Percentiles rank a stretch among this genome's conserved stretches.
Evolutionary conservation across 2,113 vertebrate genomes (phyloP).

Genomic region (Scatophagus argus): DNA sequence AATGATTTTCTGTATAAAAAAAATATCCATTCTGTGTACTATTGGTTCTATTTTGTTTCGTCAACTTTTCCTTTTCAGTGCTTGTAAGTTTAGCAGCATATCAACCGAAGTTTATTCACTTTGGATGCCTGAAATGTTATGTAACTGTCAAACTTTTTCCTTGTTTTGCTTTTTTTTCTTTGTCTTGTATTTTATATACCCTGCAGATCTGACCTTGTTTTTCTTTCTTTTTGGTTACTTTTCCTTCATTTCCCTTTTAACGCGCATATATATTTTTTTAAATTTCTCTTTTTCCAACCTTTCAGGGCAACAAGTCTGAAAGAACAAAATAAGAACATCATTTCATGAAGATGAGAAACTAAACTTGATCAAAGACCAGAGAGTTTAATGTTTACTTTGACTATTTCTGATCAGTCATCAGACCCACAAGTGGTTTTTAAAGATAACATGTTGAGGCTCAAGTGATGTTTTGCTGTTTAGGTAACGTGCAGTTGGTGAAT

Average conservation of each 20-base stretch:
- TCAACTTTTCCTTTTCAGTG: not conserved
- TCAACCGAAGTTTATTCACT: not conserved
- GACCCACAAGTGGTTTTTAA: not conserved
- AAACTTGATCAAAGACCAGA: constrained; percentile 10
- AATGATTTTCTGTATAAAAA: not conserved
- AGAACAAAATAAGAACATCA: not conserved
- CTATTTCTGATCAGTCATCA: not conserved
- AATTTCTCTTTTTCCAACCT: not conserved
- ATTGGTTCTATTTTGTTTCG: not conserved
- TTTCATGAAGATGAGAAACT: not conserved
- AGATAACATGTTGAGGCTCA: not conserved
- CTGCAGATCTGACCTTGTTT: not conserved
- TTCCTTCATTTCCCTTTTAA: not conserved
- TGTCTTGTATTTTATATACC: not conserved
- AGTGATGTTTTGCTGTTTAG: constrained; percentile 75
- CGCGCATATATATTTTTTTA: not conserved
- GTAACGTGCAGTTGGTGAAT: constrained; percentile 91
- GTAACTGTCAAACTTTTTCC: not conserved
- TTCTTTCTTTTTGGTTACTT: not conserved
- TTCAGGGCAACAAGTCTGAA: not conserved
- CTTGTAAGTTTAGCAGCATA: not conserved
- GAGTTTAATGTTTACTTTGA: constrained; percentile 3
- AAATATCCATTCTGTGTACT: no score
- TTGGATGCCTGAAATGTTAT: constrained; percentile 4
- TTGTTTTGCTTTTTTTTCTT: not conserved